A percentile compares a stretch with the other conserved stretches of the same genome.
These are phyloP conservation scores for Acrocephalus kingi DNA, from an alignment of 2,113 vertebrate genomes.

Conservation along the genomic window DNA sequence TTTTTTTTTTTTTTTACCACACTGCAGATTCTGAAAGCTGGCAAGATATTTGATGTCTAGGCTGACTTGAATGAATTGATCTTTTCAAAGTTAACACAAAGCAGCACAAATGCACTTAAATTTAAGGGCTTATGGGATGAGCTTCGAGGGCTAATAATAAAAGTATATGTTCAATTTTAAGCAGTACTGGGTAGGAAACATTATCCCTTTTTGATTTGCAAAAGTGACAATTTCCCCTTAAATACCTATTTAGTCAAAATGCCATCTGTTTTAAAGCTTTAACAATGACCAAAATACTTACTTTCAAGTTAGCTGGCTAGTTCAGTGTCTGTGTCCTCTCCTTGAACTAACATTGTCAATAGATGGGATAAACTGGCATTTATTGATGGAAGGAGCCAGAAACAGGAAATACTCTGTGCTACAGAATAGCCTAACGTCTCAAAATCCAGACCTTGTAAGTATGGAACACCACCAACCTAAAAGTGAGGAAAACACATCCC, in stretches of 20 bases:
- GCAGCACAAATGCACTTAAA: neutral
- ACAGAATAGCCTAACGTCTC: neutral
- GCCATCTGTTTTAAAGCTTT: neutral
- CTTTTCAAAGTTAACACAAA: neutral
- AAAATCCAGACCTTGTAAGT: neutral
- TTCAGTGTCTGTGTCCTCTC: neutral
- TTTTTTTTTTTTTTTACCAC: neutral
- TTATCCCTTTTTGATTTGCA: neutral
- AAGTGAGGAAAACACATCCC: neutral
- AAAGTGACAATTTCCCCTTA: neutral
- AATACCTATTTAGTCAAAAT: neutral
- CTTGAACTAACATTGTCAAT: neutral
- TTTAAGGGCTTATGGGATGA: neutral
- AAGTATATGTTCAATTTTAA: neutral
- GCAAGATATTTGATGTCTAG: neutral
- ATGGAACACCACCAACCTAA: fast-evolving
- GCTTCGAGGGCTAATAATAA: neutral
- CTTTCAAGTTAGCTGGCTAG: neutral
- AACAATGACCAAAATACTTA: neutral
- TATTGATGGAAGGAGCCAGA: neutral
- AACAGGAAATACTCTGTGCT: neutral
- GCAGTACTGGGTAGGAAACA: neutral
- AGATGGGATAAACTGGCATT: neutral
- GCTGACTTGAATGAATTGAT: neutral
- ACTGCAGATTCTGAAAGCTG: neutral